Evolutionary conservation across 2,888 invertebrate genomes (phyloP).

Genomic region (Osedax frankpressi): DNA sequence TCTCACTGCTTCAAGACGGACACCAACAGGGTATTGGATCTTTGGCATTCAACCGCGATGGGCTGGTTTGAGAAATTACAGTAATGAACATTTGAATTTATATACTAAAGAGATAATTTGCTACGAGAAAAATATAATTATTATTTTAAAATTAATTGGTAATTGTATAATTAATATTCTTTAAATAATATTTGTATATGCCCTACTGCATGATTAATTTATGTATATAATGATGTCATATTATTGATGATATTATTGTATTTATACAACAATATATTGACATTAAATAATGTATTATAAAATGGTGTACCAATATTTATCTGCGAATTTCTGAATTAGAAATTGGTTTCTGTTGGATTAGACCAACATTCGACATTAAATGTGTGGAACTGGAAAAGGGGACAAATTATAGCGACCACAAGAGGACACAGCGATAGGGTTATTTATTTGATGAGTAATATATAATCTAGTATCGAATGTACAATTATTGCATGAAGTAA

Average conservation of each 20-base stretch:
- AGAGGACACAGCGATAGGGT: constrained; percentile 44
- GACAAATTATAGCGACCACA: constrained; percentile 41
- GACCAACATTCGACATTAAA: constrained; percentile 42
- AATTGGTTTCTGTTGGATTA: constrained; percentile 42
- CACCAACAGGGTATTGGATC: constrained; percentile 44
- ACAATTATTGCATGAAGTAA: too few species aligned
- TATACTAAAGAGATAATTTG: too few species aligned
- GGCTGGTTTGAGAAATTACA: constrained; percentile 31
- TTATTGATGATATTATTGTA: too few species aligned
- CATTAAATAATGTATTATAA: neutral
- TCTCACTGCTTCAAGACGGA: constrained; percentile 46
- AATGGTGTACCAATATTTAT: constrained; percentile 3
- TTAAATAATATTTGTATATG: too few species aligned
- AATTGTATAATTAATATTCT: too few species aligned
- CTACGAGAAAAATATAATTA: too few species aligned
- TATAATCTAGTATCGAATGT: too few species aligned
- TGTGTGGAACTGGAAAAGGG: constrained; percentile 46
- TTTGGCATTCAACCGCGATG: constrained; percentile 44
- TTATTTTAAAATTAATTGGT: too few species aligned
- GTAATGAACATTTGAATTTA: neutral
- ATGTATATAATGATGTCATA: too few species aligned
- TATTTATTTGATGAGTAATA: constrained; percentile 46
- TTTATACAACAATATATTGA: neutral
- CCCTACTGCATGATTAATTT: too few species aligned
- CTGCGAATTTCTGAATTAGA: too few species aligned